Conservation (phyloP, 2,888 invertebrate genomes). For the Hyalella azteca region DNA sequence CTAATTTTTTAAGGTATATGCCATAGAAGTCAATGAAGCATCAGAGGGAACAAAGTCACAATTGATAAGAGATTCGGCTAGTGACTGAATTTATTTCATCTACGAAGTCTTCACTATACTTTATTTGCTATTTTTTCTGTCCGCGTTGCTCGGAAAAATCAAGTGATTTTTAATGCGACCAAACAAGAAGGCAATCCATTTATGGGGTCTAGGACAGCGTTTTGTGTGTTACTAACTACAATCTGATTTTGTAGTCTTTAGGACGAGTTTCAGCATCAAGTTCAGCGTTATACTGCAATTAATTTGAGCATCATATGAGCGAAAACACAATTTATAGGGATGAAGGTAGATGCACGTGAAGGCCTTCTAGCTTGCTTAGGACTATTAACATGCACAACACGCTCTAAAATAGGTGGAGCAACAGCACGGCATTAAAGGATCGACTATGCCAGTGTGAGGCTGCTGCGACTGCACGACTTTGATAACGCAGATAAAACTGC, state of each 20-base stretch:
- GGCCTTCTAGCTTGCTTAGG: not conserved
- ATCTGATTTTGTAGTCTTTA: not conserved
- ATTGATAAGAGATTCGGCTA: too few species aligned
- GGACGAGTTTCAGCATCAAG: not conserved
- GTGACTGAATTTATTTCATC: too few species aligned
- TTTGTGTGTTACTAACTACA: not conserved
- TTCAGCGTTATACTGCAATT: not conserved
- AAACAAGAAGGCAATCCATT: too few species aligned
- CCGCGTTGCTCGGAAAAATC: too few species aligned
- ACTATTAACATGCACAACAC: conserved; percentile 22
- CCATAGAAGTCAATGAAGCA: too few species aligned
- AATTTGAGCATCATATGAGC: not conserved
- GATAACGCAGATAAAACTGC: conserved; percentile 36
- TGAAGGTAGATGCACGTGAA: not conserved
- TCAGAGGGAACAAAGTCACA: too few species aligned
- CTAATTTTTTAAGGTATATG: too few species aligned
- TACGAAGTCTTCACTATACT: too few species aligned
- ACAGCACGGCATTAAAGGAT: conserved; percentile 5
- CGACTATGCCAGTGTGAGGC: conserved; percentile 14
- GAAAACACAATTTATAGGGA: conserved; percentile 1
- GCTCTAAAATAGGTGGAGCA: conserved; percentile 15
- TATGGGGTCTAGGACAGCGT: conserved; percentile 1
- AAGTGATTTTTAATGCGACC: too few species aligned
- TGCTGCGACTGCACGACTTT: conserved; percentile 32
- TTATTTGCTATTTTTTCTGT: too few species aligned